Evolutionary conservation across 2,888 invertebrate species (phyloP).

Genomic region (Drosophila ezoana): DNA sequence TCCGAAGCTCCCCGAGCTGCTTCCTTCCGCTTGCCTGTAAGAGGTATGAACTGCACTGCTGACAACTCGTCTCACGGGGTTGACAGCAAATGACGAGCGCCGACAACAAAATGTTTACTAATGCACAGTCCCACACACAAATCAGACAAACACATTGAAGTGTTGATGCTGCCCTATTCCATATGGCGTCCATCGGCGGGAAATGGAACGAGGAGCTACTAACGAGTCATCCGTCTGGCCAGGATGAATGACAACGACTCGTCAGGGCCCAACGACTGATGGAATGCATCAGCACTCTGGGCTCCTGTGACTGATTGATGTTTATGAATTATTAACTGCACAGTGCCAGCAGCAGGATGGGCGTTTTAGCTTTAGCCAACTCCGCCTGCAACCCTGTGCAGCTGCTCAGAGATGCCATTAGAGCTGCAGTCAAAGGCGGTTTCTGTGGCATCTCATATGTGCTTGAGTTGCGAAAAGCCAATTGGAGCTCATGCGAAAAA

Average conservation of each 20-base stretch:
- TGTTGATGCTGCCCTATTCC: constrained; percentile 22
- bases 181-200: constrained; percentile 23
- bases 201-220: constrained; percentile 24
- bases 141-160: constrained; percentile 31
- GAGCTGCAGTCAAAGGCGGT: constrained; percentile 19
- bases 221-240: constrained; percentile 41
- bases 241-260: constrained; percentile 30
- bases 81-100: constrained; percentile 73
- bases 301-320: constrained; percentile 66
- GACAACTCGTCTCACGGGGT: constrained; percentile 32
- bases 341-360: constrained; percentile 12
- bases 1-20: constrained; percentile 1
- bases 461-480: not conserved
- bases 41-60: constrained; percentile 8
- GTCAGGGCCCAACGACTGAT: constrained; percentile 24
- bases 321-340: constrained; percentile 75
- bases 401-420: constrained; percentile 48
- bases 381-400: constrained; percentile 5
- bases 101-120: constrained; percentile 79
- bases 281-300: constrained; percentile 46
- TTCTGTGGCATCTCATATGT: not conserved
- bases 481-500: not conserved
- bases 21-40: not conserved
- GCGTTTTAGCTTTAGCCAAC: constrained; percentile 3
- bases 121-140: constrained; percentile 56